Evolutionary conservation across 1,140 invertebrate species (phyloP).

Genomic region (Neodiprion fabricii): DNA sequence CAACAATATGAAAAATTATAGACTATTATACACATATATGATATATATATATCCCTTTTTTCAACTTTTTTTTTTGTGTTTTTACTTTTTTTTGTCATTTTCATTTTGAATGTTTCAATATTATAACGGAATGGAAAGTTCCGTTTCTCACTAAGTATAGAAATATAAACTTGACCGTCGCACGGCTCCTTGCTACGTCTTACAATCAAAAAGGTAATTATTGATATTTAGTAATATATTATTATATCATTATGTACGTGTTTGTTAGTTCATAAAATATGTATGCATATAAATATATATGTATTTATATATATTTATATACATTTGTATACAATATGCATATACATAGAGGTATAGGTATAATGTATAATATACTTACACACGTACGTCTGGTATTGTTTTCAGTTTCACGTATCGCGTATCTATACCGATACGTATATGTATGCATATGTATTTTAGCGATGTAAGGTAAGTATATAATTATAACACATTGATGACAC

Average conservation of each 20-base stretch:
- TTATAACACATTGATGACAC: constrained; percentile 38
- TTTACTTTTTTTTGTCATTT: constrained; percentile 28
- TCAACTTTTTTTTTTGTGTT: constrained; percentile 26
- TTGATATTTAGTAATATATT: constrained; percentile 3
- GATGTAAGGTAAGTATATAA: constrained; percentile 26
- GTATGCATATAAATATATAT: constrained; percentile 7
- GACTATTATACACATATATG: constrained; percentile 69
- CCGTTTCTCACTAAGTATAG: constrained; percentile 68
- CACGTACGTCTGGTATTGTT: not conserved
- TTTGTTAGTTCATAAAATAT: constrained; percentile 6
- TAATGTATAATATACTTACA: too few species aligned
- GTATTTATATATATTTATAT: not conserved
- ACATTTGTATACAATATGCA: not conserved
- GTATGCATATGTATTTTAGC: not conserved
- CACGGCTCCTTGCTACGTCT: constrained; percentile 29
- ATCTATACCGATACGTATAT: not conserved
- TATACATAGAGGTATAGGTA: too few species aligned
- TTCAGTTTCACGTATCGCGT: not conserved
- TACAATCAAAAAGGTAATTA: constrained; percentile 33
- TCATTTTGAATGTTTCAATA: constrained; percentile 45
- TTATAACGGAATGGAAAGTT: constrained; percentile 67
- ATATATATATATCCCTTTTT: constrained; percentile 34
- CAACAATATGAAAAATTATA: constrained; percentile 82
- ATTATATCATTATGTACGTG: constrained; percentile 11
- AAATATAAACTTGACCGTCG: constrained; percentile 38